phyloP scores from a whole-genome alignment of 1,140 invertebrate species.

The Maniola jurtina region DNA sequence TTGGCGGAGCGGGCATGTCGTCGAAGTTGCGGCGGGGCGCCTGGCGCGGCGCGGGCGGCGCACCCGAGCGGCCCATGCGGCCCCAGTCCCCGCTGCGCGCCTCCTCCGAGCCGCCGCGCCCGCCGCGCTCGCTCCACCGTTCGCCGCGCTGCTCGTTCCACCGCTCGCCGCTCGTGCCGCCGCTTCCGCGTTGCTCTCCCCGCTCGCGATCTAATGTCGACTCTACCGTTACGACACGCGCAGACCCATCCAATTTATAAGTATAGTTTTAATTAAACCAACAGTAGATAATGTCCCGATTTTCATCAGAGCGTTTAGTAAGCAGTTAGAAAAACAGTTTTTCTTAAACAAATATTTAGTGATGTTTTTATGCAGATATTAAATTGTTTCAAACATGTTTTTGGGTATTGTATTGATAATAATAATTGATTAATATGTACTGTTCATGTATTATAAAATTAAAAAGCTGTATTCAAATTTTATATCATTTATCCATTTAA shows the following conservation, averaged over 20 bases:
- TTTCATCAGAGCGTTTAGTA: no score
- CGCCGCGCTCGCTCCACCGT: slow-evolving; percentile 53
- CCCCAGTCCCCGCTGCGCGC: slow-evolving; percentile 69
- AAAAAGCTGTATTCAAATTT: no score
- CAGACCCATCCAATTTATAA: neutral
- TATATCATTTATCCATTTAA: no score
- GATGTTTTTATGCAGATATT: no score
- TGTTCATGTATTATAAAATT: no score
- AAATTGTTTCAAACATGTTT: no score
- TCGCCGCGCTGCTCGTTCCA: slow-evolving; percentile 50
- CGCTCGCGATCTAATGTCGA: slow-evolving; percentile 44
- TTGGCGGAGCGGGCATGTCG: slow-evolving; percentile 59
- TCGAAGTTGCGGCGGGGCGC: slow-evolving; percentile 68
- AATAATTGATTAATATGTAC: no score
- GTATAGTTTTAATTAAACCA: no score
- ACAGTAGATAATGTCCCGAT: no score
- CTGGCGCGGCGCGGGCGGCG: slow-evolving; percentile 76
- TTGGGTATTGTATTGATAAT: no score
- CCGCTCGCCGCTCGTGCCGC: slow-evolving; percentile 28
- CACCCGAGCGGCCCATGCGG: slow-evolving; percentile 72
- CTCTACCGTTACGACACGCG: neutral
- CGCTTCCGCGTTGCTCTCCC: slow-evolving; percentile 48
- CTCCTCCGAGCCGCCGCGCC: slow-evolving; percentile 62
- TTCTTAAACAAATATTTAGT: no score
- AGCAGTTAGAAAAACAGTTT: no score